These are phyloP conservation scores for Diplosoma virens DNA, from an alignment of 23 tunicate genomes.

Conservation along the genomic window DNA sequence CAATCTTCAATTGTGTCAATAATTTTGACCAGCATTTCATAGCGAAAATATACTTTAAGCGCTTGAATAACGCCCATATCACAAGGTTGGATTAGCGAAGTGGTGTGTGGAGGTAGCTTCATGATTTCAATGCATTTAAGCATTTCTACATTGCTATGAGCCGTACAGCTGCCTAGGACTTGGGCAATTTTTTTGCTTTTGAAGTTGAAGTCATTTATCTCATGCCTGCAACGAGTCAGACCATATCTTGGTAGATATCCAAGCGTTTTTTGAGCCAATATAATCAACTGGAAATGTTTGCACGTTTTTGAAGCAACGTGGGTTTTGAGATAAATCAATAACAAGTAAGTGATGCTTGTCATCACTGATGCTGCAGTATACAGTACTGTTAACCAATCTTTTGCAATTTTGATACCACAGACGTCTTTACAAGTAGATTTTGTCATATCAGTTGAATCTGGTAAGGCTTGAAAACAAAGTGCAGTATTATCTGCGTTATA, in stretches of 20 bases:
- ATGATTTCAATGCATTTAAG: conserved; percentile 27
- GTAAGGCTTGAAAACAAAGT: conserved; percentile 14
- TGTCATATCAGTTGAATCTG: conserved; percentile 3
- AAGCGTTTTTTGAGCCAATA: conserved; percentile 4
- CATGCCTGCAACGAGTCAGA: conserved; percentile 15
- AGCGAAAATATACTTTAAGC: conserved; percentile 17
- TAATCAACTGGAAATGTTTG: conserved; percentile 1
- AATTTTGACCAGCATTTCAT: conserved; percentile 22
- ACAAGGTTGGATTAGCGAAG: conserved; percentile 29
- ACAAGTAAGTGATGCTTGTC: conserved; percentile 11
- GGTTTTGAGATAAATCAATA: conserved; percentile 9
- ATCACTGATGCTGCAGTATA: conserved; percentile 17
- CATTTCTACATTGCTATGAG: conserved; percentile 9
- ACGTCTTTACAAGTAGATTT: conserved; percentile 13
- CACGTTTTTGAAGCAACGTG: conserved; percentile 10
- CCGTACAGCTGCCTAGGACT: conserved; percentile 11
- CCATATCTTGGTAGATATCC: conserved; percentile 9
- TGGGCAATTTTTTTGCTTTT: conserved; percentile 13
- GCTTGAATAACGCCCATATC: conserved; percentile 11
- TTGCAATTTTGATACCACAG: conserved; percentile 2
- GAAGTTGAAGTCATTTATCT: conserved; percentile 5
- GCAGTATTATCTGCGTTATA: conserved; percentile 15
- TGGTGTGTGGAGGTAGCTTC: conserved; percentile 25
- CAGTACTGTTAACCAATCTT: conserved; percentile 27
- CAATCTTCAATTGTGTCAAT: conserved; percentile 9